Base-by-base conservation (phyloP, 2,888 invertebrate genomes). In the Eupithecia subfuscata region DNA sequence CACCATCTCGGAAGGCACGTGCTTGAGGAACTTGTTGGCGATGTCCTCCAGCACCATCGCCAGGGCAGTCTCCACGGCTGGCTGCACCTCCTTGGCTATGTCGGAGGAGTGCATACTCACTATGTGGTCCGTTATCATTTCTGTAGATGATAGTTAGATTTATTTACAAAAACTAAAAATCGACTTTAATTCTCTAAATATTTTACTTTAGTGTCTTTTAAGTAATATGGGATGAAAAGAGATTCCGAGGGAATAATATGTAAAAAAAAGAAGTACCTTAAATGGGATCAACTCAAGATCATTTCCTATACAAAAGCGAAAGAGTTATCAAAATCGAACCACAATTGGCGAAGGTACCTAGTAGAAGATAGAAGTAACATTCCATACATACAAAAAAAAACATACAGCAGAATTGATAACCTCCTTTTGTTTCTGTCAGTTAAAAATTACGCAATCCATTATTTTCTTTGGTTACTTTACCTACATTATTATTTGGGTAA, bases 51-150 rank as follows among this genome's bases (percentile, higher is more conserved):
- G 91, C 0, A 96, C 94, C 88, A 96, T 95, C 0, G 95, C 92
- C 0, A 96, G 88, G 0, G 96, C 95, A 0, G 95, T 93, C 87
- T 96, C 96, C 79, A 96, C 89, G 0, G 95, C 95, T 0, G 96
- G 96, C 82, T 94, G 94, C 9, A 96, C 89, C 81, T 96, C 96
- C 56, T 94, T 92, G 3, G 96, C 86, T 37, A 96, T 91, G 18
- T 96, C 92, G 1, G 88, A 86, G 5, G 96, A 95, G 83, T 96
- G 96, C 87, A 96, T 95, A 73, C 94, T 94, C 0, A 96, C 88
- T 78, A 96, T 93, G 84, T 96, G 95, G 77, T 96, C 95, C 0
- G 95, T 95, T 75, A 96, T 95, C 87, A 95, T 95, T 85, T 96
- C 96, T 96, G 91, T 2, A 86, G 89, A 40, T 8, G 14, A 78